Evolutionary conservation across 2,797 vertebrate genomes (phyloP), one percentile per base, ranked within the genome.

Genomic region (Aphelocoma californica): DNA sequence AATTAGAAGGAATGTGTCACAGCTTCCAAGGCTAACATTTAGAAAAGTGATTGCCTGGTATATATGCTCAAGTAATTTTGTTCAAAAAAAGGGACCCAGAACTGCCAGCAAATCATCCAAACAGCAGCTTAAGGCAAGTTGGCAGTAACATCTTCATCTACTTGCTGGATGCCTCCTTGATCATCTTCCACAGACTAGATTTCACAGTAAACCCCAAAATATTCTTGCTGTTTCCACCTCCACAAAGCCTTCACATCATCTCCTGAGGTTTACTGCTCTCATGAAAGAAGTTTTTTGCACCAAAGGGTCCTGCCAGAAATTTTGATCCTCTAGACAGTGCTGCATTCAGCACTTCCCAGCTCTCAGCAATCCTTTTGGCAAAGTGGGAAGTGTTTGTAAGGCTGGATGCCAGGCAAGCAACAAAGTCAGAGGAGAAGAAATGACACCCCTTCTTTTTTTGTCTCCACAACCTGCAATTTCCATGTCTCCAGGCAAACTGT

Each of bases 71-170:
- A 86, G 28, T 92, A 38, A 80, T 89, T 91, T 66, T 66, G 18
- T 61, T 48, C 4, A 0, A 15, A 51, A 79, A 56, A 56, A 23
- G 7, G 7, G 14, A 53, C 32, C 23, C 0, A 1, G 23, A 73
- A 32, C 18, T 62, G 23, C 54, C 56, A 69, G 34, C 9, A 67
- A 56, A 71, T 62, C 17, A 51, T 56, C 36, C 60, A 36, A 82
- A 73, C 16, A 73, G 31, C 64, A 51, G 9, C 7, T 54, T 53
- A 51, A 80, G 58, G 12, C 44, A 73, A 51, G 17, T 5, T 77
- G 13, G 16, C 77, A 48, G 9, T 45, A 69, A 75, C 24, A 61
- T 25, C 45, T 82, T 74, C 31, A 51, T 51, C 40, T 82, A 0
- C 58, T 75, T 3, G 1, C 23, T 71, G 51, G 11, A 9, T 87